Percentiles rank a stretch among this genome's conserved stretches.
Evolutionary conservation across 2,797 vertebrate genomes (phyloP).

Genomic region (Dromococcyx pavoninus): DNA sequence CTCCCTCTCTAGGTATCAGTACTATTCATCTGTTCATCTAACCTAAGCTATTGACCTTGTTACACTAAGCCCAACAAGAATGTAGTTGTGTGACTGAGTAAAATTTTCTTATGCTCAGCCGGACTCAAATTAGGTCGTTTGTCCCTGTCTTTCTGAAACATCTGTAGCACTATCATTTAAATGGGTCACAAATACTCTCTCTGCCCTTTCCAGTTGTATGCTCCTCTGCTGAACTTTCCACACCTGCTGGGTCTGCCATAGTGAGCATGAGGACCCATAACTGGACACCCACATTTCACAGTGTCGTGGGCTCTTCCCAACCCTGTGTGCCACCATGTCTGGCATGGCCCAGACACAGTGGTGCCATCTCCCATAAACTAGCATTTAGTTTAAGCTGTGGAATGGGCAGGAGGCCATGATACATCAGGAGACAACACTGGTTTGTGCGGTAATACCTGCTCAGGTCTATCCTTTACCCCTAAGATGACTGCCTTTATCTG

Average conservation of each 20-base stretch:
- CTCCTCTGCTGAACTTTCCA: background rate
- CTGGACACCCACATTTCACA: background rate
- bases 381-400: background rate
- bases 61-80: background rate
- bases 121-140: background rate
- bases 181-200: background rate
- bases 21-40: background rate
- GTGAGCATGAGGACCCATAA: background rate
- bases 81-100: background rate
- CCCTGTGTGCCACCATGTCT: background rate
- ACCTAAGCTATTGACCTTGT: background rate
- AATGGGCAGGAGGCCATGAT: background rate
- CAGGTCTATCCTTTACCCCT: background rate
- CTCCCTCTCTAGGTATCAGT: background rate
- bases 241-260: background rate
- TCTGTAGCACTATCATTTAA: background rate
- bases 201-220: background rate
- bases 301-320: background rate
- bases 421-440: background rate
- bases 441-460: background rate
- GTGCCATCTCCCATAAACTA: background rate
- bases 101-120: background rate
- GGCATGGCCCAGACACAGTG: background rate
- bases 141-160: conserved; percentile 10
- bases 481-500: background rate